A percentile compares a stretch with the other conserved stretches of the same genome.
phyloP scores from a whole-genome alignment of 2,797 vertebrate species.

The Tapirus indicus region DNA sequence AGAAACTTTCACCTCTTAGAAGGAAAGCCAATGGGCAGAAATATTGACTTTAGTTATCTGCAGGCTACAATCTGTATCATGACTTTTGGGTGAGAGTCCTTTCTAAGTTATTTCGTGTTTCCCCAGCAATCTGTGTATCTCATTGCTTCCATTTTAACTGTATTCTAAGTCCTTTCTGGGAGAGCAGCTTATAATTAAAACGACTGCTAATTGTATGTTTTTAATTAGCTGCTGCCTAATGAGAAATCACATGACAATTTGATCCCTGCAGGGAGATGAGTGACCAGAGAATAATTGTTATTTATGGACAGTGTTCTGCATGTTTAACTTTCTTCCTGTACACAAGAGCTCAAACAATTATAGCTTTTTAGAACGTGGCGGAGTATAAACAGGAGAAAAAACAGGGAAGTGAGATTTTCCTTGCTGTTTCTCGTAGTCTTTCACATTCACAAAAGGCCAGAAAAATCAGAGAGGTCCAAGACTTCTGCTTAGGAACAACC shows the following conservation, averaged over 20 bases:
- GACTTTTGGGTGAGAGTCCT: neutral
- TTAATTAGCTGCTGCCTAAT: conserved; percentile 65
- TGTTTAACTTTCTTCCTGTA: neutral
- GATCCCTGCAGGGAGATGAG: neutral
- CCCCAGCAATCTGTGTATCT: neutral
- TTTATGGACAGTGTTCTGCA: neutral
- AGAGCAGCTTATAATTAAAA: conserved; percentile 57
- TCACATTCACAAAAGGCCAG: neutral
- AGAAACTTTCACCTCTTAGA: neutral
- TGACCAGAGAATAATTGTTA: neutral
- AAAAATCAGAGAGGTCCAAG: too few species aligned
- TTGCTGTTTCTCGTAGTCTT: neutral
- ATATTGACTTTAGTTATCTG: neutral
- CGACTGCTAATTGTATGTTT: conserved; percentile 69
- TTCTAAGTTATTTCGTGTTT: neutral
- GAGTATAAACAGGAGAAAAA: neutral
- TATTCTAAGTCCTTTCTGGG: conserved; percentile 29
- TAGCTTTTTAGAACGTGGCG: neutral
- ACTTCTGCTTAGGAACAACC: neutral
- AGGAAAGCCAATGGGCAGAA: neutral
- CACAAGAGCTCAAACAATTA: neutral
- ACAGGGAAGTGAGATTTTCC: neutral
- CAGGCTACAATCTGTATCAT: rapidly evolving
- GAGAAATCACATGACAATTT: conserved; percentile 36
- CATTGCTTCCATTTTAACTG: neutral